Percentiles rank a stretch among this genome's conserved stretches.
Evolutionary conservation across 2,797 vertebrate genomes (phyloP).

Genomic region (Rhadinocentrus ornatus): DNA sequence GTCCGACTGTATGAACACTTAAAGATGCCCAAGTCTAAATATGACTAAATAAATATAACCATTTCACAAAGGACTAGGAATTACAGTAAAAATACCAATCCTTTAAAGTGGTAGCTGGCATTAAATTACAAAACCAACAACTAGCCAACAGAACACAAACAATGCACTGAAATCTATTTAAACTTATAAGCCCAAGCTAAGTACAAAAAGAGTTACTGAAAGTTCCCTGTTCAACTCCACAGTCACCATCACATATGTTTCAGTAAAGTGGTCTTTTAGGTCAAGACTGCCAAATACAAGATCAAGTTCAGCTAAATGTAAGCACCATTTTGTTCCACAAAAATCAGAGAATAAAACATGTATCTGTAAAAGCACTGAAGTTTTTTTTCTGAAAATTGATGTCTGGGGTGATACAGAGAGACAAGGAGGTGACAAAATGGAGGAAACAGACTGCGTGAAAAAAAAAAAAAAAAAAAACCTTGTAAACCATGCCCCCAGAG

Average conservation of each 20-base stretch:
- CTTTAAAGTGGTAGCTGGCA: background rate
- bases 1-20: no score
- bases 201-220: background rate
- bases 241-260: no score
- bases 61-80: no score
- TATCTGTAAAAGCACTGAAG: no score
- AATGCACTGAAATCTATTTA: background rate
- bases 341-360: background rate
- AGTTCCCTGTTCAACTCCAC: no score
- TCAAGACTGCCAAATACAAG: background rate
- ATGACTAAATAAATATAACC: no score
- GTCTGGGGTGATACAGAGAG: background rate
- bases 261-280: background rate
- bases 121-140: background rate
- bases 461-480: background rate
- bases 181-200: background rate
- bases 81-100: background rate
- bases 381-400: background rate
- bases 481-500: background rate
- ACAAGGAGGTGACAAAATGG: background rate
- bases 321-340: background rate
- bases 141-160: background rate
- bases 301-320: background rate
- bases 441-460: no score
- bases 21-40: no score